Base-by-base conservation (phyloP, 92 coral and sea anemone genomes). In the Micromussa lordhowensis region DNA sequence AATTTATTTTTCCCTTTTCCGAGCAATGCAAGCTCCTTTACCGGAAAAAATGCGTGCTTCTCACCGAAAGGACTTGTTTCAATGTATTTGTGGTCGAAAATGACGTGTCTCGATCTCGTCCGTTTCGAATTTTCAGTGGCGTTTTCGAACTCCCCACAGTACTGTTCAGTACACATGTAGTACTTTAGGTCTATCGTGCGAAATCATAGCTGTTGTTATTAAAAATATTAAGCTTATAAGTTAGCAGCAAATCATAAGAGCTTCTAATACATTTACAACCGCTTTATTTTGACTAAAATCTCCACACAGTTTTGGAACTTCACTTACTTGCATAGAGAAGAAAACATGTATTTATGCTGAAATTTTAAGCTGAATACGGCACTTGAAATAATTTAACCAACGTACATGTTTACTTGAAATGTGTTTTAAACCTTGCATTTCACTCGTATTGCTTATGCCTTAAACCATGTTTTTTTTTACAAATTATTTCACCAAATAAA, bases 221-320 rank as follows among this genome's bases (percentile, higher is more conserved):
- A 35, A 77, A 77, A 77, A 77, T 77, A 4, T 40, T 75, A 75
- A 40, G 55, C 79, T 17, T 75, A 35, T 75, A 44, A 75, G 79
- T 75, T 18, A 75, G 79, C 79, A 40, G 53, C 14, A n/a, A n/a
- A n/a, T n/a, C n/a, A n/a, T n/a, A n/a, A n/a, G n/a, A n/a, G n/a
- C n/a, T n/a, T n/a, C n/a, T n/a, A n/a, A n/a, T 40, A 48, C 17
- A 55, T 77, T 44, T 48, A 77, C 31, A 35, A 77, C 81, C 35
- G 66, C 81, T 51, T 77, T 77, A 48, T 77, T 77, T 77, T 77
- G 34, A 77, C 81, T 77, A 49, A 77, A 77, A 49, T 77, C 81
- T 77, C 66, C 48, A 77, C 63, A 49, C 48, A 77, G 81, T 49
- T 77, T 77, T 40, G 4, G 61, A 77, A 77, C 63, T 24, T 49